Evolutionary conservation across 2,113 vertebrate genomes (phyloP).

Genomic region (Pachypanchax playfairii): DNA sequence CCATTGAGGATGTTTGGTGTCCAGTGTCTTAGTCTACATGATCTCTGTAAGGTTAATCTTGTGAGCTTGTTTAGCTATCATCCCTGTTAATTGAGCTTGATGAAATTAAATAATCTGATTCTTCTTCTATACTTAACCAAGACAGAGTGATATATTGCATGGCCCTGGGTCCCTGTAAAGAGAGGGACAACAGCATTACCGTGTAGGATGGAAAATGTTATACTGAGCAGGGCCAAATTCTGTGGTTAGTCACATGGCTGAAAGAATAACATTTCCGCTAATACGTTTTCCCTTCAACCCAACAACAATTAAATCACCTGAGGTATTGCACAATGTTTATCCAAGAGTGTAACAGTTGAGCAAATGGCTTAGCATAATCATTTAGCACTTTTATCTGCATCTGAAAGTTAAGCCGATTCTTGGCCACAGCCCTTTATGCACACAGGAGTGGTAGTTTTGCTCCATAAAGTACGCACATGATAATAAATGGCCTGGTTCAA

Average conservation of each 20-base stretch:
- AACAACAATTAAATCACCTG: constrained; percentile 61
- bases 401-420: constrained; percentile 72
- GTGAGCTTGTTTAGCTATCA: constrained; percentile 76
- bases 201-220: constrained; percentile 48
- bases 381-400: constrained; percentile 71
- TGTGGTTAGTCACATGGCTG: constrained; percentile 58
- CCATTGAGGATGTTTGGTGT: constrained; percentile 30
- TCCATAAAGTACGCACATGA: constrained; percentile 81
- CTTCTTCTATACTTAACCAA: constrained; percentile 71
- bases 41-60: constrained; percentile 55
- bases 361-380: constrained; percentile 57
- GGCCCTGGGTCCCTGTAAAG: constrained; percentile 27
- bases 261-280: constrained; percentile 53
- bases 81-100: constrained; percentile 72
- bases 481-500: constrained; percentile 82
- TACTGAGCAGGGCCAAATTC: constrained; percentile 37
- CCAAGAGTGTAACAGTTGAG: constrained; percentile 63
- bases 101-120: constrained; percentile 81
- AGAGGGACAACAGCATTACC: constrained; percentile 46
- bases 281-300: constrained; percentile 45
- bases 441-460: constrained; percentile 68
- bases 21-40: constrained; percentile 33
- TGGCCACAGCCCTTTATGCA: constrained; percentile 52
- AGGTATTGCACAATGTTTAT: constrained; percentile 77
- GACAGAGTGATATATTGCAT: constrained; percentile 67